Conservation (phyloP, 2,888 invertebrate genomes). For the Dicycla oo region DNA sequence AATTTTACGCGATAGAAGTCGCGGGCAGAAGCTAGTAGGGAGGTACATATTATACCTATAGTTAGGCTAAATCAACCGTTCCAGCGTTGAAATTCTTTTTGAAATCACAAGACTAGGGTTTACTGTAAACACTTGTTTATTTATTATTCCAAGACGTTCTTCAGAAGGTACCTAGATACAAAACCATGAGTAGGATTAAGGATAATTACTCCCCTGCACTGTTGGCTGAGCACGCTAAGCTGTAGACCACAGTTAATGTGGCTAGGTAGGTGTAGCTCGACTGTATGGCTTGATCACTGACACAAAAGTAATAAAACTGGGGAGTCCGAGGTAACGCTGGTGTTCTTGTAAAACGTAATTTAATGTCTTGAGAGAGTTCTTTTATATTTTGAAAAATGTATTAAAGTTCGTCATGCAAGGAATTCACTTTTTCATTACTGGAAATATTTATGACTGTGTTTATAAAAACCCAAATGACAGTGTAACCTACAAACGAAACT, state of each 20-base stretch:
- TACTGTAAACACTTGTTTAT: slow-evolving; percentile 12
- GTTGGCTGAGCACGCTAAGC: slow-evolving; percentile 46
- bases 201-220: slow-evolving; percentile 36
- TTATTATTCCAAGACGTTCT: slow-evolving; percentile 26
- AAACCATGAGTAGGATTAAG: slow-evolving; percentile 47
- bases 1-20: no score
- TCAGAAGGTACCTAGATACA: slow-evolving; percentile 21
- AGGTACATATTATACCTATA: background rate
- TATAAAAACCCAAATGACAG: background rate
- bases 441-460: background rate
- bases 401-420: no score
- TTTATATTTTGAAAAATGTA: background rate
- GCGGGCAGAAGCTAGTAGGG: background rate
- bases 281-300: slow-evolving; percentile 28
- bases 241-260: slow-evolving; percentile 32
- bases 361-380: no score
- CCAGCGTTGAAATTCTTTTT: slow-evolving; percentile 8
- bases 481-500: background rate
- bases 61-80: background rate
- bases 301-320: slow-evolving; percentile 44
- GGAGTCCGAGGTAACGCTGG: background rate
- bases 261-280: slow-evolving; percentile 13
- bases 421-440: no score
- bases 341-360: slow-evolving; percentile 1
- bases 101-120: slow-evolving; percentile 11